Percentiles rank a stretch among this genome's conserved stretches.
Evolutionary conservation across 30 jellyfish, hydroid and myxozoan genomes (phyloP).

Genomic region (Cassiopea andromeda): DNA sequence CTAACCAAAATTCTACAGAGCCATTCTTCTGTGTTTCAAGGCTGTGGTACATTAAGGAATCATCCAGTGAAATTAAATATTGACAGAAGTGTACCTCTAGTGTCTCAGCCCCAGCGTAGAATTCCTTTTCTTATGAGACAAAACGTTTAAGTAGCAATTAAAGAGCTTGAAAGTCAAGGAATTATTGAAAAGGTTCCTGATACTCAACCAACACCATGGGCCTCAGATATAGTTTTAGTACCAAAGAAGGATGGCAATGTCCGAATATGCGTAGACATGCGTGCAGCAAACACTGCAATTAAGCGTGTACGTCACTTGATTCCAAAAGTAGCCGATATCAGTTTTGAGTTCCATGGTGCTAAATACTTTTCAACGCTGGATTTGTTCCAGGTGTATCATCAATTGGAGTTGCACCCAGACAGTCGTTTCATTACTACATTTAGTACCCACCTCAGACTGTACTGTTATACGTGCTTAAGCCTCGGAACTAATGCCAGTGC

Average conservation of each 20-base stretch:
- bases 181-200: constrained; percentile 61
- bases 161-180: constrained; percentile 59
- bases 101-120: constrained; percentile 31
- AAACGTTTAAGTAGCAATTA: constrained; percentile 39
- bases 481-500: constrained; percentile 7
- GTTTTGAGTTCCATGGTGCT: constrained; percentile 27
- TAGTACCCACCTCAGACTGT: constrained; percentile 14
- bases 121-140: constrained; percentile 72
- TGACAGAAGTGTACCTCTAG: constrained; percentile 44
- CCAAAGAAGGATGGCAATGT: constrained; percentile 71
- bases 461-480: constrained; percentile 1
- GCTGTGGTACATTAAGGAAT: constrained; percentile 15
- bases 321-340: constrained; percentile 38
- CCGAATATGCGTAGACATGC: constrained; percentile 80
- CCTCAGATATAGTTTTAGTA: constrained; percentile 48
- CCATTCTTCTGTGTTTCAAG: constrained; percentile 23
- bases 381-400: constrained; percentile 26
- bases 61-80: constrained; percentile 12
- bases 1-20: constrained; percentile 1
- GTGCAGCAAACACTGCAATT: constrained; percentile 71
- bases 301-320: constrained; percentile 49
- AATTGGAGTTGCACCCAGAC: background rate
- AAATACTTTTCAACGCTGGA: constrained; percentile 41
- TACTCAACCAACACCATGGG: constrained; percentile 68
- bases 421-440: constrained; percentile 40